phyloP scores from a whole-genome alignment of 1,140 invertebrate species.

The Parapsyche elsis region DNA sequence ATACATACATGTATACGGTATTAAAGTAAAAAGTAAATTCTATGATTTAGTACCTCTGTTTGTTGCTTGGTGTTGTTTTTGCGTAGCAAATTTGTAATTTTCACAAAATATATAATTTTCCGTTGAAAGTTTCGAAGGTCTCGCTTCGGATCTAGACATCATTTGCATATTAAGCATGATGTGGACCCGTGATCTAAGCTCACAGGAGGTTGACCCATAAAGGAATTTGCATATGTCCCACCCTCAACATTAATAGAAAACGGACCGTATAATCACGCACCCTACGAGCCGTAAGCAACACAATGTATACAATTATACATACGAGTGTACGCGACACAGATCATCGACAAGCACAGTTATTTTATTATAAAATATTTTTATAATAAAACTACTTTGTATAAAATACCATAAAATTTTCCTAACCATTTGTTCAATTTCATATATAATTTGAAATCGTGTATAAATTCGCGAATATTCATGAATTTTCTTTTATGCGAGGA shows the following conservation, averaged over 20 bases:
- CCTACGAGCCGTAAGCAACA: background rate
- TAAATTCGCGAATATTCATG: background rate
- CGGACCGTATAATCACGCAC: constrained; percentile 38
- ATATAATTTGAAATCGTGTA: too few species aligned
- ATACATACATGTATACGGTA: background rate
- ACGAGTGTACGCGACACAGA: background rate
- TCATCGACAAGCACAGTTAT: background rate
- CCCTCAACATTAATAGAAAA: constrained; percentile 39
- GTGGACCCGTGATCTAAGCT: constrained; percentile 39
- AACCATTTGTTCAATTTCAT: too few species aligned
- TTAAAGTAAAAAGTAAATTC: background rate
- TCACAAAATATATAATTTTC: constrained; percentile 13
- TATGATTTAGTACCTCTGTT: background rate
- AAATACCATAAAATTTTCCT: too few species aligned
- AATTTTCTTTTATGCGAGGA: background rate
- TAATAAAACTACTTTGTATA: background rate
- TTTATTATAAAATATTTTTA: background rate
- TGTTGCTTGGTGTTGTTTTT: background rate
- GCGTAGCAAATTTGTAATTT: constrained; percentile 16
- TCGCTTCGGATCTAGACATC: constrained; percentile 11
- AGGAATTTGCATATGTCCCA: constrained; percentile 40
- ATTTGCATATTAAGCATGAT: constrained; percentile 44
- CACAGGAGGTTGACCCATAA: constrained; percentile 26
- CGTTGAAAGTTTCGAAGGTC: constrained; percentile 15
- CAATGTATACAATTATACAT: constrained; percentile 6